Conservation (phyloP, 92 coral and sea anemone species). For the Pocillopora grandis region DNA sequence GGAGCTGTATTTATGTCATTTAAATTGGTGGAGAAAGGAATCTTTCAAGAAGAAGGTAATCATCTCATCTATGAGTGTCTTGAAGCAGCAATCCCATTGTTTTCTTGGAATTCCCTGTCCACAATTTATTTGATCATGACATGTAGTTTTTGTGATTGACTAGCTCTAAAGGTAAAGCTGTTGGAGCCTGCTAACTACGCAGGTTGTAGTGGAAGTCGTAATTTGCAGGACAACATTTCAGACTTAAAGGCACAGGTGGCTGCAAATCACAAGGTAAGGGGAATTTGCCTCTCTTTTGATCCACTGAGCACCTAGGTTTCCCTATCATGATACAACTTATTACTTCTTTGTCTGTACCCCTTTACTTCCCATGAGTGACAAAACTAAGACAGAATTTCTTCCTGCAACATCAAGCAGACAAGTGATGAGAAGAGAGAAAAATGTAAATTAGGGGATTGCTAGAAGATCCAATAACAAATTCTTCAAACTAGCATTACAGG, state of each 20-base stretch:
- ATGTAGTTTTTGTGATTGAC: not conserved
- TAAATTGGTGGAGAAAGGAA: constrained; percentile 78
- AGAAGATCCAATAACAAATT: no score
- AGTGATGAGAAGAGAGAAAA: no score
- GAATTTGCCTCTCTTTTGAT: not conserved
- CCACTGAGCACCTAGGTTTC: not conserved
- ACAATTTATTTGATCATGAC: not conserved
- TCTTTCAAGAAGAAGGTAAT: constrained; percentile 89
- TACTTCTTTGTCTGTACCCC: not conserved
- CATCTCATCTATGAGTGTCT: no score
- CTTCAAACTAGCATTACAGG: no score
- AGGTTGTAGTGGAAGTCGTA: constrained; percentile 94
- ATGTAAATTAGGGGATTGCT: no score
- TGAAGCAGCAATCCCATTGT: not conserved
- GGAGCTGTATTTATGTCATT: constrained; percentile 94
- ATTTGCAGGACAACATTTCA: constrained; percentile 87
- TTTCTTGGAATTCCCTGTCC: not conserved
- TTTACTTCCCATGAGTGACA: no score
- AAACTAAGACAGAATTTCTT: no score
- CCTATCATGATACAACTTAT: not conserved
- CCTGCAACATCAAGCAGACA: no score
- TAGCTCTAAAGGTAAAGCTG: constrained; percentile 77
- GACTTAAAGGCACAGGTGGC: constrained; percentile 97
- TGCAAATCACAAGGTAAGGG: constrained; percentile 82
- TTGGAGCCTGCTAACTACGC: constrained; percentile 85